Percentiles rank a stretch among this genome's conserved stretches.
phyloP scores from a whole-genome alignment of 2,113 vertebrate genomes.

The Siphamia tubifer region DNA sequence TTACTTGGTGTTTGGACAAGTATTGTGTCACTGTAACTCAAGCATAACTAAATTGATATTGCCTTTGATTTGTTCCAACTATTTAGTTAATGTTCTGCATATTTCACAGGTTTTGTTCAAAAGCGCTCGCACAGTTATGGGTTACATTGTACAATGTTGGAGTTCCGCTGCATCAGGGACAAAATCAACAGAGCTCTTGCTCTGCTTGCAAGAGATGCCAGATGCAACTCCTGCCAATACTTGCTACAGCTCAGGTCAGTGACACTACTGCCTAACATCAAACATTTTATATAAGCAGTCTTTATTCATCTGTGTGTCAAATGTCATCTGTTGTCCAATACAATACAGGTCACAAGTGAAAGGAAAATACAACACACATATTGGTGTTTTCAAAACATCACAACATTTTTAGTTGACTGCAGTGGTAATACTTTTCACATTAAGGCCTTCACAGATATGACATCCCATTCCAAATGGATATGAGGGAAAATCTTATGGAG shows the following conservation, averaged over 20 bases:
- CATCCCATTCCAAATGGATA: not conserved
- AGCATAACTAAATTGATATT: conserved; percentile 57
- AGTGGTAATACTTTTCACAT: too few relatives aligned
- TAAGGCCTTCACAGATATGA: too few relatives aligned
- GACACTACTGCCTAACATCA: not conserved
- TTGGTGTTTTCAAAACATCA: too few relatives aligned
- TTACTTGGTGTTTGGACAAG: conserved; percentile 78
- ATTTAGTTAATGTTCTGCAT: conserved; percentile 44
- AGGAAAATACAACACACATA: too few relatives aligned
- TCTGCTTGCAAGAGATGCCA: conserved; percentile 61
- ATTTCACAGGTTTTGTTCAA: conserved; percentile 68
- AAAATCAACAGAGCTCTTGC: conserved; percentile 41
- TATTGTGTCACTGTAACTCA: conserved; percentile 57
- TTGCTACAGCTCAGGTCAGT: conserved; percentile 69
- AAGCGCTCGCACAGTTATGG: conserved; percentile 51
- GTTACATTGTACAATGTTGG: conserved; percentile 56
- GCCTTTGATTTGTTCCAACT: conserved; percentile 60
- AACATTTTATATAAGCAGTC: too few relatives aligned
- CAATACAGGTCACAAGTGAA: too few relatives aligned
- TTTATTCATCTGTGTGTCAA: too few relatives aligned
- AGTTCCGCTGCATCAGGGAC: conserved; percentile 11
- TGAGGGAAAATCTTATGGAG: not conserved
- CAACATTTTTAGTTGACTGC: too few relatives aligned
- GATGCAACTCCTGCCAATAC: conserved; percentile 36
- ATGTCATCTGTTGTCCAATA: not conserved